Evolutionary conservation across 2,888 invertebrate species (phyloP).

Genomic region (Agrochola circellaris): DNA sequence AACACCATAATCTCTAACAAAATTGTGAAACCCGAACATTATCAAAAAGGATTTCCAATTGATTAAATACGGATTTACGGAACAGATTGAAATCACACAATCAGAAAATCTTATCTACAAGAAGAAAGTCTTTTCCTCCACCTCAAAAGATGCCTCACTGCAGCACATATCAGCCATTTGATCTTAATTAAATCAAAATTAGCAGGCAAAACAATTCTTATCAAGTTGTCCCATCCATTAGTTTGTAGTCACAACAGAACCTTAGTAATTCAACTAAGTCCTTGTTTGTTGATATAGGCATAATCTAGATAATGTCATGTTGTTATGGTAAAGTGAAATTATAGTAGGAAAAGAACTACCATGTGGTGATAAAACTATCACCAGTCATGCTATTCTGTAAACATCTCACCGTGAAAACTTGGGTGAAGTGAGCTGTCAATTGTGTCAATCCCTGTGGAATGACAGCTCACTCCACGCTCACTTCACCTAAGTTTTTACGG

Average conservation of each 20-base stretch:
- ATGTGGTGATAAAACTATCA: no score
- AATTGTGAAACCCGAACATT: not conserved
- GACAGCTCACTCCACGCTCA: no score
- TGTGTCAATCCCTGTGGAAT: no score
- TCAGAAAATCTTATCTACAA: conserved; percentile 17
- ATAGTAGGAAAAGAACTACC: not conserved
- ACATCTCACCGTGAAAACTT: no score
- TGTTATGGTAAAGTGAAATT: not conserved
- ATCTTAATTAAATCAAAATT: conserved; percentile 56
- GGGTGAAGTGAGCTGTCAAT: no score
- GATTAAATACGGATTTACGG: conserved; percentile 28
- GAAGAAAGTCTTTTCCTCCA: conserved; percentile 18
- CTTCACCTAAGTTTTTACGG: no score
- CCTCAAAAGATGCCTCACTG: not conserved
- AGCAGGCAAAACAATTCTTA: conserved; percentile 38
- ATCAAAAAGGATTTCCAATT: conserved; percentile 24
- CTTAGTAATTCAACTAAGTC: conserved; percentile 8
- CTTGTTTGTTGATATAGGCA: not conserved
- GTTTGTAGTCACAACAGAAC: conserved; percentile 21
- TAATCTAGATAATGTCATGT: not conserved
- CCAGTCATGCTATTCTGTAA: no score
- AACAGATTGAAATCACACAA: conserved; percentile 29
- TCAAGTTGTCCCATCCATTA: conserved; percentile 31
- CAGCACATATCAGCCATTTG: conserved; percentile 22
- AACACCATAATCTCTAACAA: not conserved